These are phyloP conservation scores for Nannospalax galili DNA, from an alignment of 2,113 vertebrate species.

Conservation along the genomic window DNA sequence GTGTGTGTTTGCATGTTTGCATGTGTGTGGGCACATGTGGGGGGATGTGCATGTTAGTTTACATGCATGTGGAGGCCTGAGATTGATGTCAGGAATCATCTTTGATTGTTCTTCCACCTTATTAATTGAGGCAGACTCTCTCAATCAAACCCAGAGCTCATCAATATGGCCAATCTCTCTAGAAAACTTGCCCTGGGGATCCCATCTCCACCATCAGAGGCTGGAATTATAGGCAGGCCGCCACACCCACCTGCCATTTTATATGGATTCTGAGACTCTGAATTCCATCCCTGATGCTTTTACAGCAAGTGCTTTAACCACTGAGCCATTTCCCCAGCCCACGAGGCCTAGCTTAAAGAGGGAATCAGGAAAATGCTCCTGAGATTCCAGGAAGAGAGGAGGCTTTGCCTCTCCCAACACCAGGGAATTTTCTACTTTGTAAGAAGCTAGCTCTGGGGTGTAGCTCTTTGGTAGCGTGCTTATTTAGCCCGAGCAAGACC, in stretches of 20 bases:
- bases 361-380: not conserved
- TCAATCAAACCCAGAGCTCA: not conserved
- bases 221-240: not conserved
- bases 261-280: not conserved
- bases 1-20: not conserved
- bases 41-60: too few relatives aligned
- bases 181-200: not conserved
- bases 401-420: not conserved
- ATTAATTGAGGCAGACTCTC: not conserved
- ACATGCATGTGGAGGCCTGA: not conserved
- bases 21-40: too few relatives aligned
- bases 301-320: not conserved
- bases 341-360: not conserved
- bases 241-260: not conserved
- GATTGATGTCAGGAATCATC: not conserved
- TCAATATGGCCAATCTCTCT: too few relatives aligned
- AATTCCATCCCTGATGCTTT: too few relatives aligned
- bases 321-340: not conserved
- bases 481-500: not conserved
- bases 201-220: not conserved
- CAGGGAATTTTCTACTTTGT: not conserved
- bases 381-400: not conserved
- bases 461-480: not conserved
- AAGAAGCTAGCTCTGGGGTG: not conserved
- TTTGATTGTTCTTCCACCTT: not conserved